Evolutionary conservation across 2,888 invertebrate genomes (phyloP), one percentile per base, ranked within the genome.

Genomic region (Malthinus seriepunctatus): DNA sequence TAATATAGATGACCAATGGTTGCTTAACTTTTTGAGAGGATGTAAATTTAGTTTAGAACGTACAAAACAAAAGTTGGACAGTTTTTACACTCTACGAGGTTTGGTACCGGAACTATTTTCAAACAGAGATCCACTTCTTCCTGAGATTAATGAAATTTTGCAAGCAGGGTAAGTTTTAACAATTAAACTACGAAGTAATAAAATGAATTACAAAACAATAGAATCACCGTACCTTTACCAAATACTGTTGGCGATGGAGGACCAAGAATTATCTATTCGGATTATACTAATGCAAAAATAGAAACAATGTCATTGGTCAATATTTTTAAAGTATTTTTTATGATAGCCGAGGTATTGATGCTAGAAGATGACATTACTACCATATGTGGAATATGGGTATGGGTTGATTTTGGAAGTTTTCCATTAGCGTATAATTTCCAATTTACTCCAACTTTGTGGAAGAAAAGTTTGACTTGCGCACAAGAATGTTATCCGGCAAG

Each of bases 401-500:
- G 87, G 14, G 72, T 85, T 35, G 87, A 88, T 67, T 73, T 85
- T 70, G 74, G 79, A 45, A 78, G 80, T 32, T 79, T 82, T 1
- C 81, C 82, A 0, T 66, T 83, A 3, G 80, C 75, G n/a, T 82
- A 86, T 61, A 72, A 84, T 7, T 8, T 46, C 5, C 53, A 53
- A 46, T 78, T 82, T 38, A 84, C 84, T 0, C 85, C 86, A 2
- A 73, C 81, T 0, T 66, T 85, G 32, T 81, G 84, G 8, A 86
- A 84, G 67, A 86, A 86, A 67, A 76, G 34, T 37, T 52, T 60
- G 14, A 54, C 56, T 56, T 35, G 58, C 39, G 79, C 80, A 14
- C 83, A 87, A 74, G 84, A 86, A 60, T 84, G 82, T 0, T 72
- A 85, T 46, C 87, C 88, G 0, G 71, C 86, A 32, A 79, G 86